phyloP scores from a whole-genome alignment of 2,797 vertebrate species.

The Helostoma temminkii region DNA sequence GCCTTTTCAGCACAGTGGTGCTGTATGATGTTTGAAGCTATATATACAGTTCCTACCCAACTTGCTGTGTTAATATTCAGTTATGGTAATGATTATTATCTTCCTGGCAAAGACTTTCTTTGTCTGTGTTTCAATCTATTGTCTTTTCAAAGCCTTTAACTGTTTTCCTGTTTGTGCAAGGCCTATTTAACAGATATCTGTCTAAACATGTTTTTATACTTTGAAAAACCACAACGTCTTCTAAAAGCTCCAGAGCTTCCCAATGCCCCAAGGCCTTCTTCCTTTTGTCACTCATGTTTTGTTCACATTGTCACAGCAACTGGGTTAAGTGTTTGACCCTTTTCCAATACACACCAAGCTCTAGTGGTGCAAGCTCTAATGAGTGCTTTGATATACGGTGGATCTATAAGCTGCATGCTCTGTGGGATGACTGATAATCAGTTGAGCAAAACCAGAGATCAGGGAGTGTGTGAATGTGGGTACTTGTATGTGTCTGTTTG shows the following conservation, averaged over 20 bases:
- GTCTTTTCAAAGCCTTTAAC: neutral
- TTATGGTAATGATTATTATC: conserved; percentile 3
- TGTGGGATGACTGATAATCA: conserved; percentile 41
- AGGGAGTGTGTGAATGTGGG: neutral
- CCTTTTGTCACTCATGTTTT: conserved; percentile 31
- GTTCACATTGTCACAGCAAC: conserved; percentile 5
- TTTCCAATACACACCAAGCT: conserved; percentile 34
- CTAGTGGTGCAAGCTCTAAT: conserved; percentile 41
- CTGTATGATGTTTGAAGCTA: neutral
- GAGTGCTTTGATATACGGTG: conserved; percentile 22
- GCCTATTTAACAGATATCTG: conserved; percentile 9
- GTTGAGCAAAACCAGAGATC: conserved; percentile 44
- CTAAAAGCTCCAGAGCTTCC: conserved; percentile 29
- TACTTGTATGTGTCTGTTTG: neutral
- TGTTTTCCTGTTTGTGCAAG: neutral
- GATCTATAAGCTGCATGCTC: conserved; percentile 34
- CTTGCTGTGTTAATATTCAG: conserved; percentile 20
- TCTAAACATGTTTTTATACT: conserved; percentile 17
- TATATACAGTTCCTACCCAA: neutral
- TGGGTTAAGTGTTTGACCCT: conserved; percentile 15
- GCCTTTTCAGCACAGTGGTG: neutral
- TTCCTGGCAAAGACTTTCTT: neutral
- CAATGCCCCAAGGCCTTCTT: conserved; percentile 13
- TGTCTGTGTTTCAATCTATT: neutral
- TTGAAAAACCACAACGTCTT: conserved; percentile 14